Percentiles rank a stretch among this genome's conserved stretches.
Conservation (phyloP, 2,797 vertebrate species). For the Sylvia borin region DNA sequence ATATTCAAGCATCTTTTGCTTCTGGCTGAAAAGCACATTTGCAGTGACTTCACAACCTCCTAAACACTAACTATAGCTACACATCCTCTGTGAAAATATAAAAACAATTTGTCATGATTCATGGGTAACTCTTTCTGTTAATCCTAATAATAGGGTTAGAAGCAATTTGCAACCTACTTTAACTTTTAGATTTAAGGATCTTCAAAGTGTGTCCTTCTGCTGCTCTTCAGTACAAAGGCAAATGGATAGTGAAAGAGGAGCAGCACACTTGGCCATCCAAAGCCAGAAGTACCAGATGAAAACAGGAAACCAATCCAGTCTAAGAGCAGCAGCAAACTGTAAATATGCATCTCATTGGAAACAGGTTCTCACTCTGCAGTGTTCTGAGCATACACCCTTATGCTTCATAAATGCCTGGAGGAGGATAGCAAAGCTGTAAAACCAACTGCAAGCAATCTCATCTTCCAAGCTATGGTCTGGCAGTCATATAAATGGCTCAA, state of each 20-base stretch:
- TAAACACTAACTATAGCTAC: not conserved
- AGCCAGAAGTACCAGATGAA: not conserved
- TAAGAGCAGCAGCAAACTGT: constrained; percentile 14
- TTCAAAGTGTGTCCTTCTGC: not conserved
- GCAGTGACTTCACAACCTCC: not conserved
- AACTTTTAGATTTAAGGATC: constrained; percentile 10
- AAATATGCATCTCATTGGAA: constrained; percentile 9
- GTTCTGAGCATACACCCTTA: constrained; percentile 34
- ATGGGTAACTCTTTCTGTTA: constrained; percentile 20
- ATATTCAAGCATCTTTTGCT: not conserved
- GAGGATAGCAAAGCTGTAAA: not conserved
- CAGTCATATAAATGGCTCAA: constrained; percentile 15
- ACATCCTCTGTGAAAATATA: not conserved
- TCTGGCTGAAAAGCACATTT: not conserved
- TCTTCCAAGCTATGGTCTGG: not conserved
- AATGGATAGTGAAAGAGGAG: not conserved
- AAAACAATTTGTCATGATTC: not conserved
- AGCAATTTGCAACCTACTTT: constrained; percentile 19
- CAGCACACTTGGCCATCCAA: not conserved
- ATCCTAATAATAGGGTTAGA: constrained; percentile 39
- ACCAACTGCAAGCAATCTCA: constrained; percentile 35
- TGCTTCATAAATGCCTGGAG: constrained; percentile 48
- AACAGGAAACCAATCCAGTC: constrained; percentile 16
- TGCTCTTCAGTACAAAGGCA: not conserved
- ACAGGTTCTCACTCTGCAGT: constrained; percentile 16